Conservation (phyloP, 2,797 vertebrate genomes). For the Petrocephalus sullivani region DNA sequence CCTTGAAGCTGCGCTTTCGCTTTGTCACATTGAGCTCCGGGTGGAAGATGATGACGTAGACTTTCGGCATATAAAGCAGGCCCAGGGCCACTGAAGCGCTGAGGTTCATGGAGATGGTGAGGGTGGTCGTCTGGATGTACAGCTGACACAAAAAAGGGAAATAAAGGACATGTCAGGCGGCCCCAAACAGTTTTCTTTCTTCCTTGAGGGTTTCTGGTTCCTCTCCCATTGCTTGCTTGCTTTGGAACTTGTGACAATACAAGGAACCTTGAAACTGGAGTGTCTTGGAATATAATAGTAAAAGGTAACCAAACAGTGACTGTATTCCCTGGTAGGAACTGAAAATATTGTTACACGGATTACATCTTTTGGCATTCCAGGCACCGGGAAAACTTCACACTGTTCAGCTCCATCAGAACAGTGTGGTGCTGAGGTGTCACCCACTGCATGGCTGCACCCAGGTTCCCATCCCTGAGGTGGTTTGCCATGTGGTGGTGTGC, state of each 20-base stretch:
- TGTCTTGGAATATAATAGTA: no score
- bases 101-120: slow-evolving; percentile 99
- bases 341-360: no score
- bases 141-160: slow-evolving; percentile 68
- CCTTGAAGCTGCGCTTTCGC: slow-evolving; percentile 97
- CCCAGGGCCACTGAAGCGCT: slow-evolving; percentile 97
- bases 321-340: no score
- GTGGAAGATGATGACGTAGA: slow-evolving; percentile 99
- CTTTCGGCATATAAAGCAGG: slow-evolving; percentile 99
- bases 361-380: no score
- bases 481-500: no score
- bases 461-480: no score
- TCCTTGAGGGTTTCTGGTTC: background rate
- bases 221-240: background rate
- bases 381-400: no score
- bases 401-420: no score
- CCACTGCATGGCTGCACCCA: no score
- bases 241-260: background rate
- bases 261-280: background rate
- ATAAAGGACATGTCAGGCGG: background rate
- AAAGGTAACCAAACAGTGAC: no score
- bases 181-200: no score
- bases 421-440: no score
- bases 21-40: slow-evolving; percentile 97
- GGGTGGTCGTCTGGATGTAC: slow-evolving; percentile 97